phyloP scores from a whole-genome alignment of 1,140 invertebrate species.

The Drosophila punjabiensis region DNA sequence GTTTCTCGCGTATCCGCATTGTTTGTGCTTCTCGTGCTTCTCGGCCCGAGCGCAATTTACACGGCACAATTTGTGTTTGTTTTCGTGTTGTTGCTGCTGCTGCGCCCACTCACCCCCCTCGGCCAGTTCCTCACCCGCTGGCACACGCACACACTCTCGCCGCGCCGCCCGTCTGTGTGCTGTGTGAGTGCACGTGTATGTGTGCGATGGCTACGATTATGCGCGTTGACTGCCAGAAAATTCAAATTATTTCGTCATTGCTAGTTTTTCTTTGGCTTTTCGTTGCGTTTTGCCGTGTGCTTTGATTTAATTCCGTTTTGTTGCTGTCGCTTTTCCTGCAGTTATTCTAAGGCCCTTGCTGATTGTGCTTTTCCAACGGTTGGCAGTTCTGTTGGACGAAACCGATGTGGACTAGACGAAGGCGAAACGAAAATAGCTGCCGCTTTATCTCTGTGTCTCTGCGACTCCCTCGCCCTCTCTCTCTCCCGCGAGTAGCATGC shows the following conservation, averaged over 20 bases:
- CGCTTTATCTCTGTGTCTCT: slow-evolving; percentile 35
- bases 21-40: slow-evolving; percentile 48
- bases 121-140: slow-evolving; percentile 16
- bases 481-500: slow-evolving; percentile 69
- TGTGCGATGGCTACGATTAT: slow-evolving; percentile 78
- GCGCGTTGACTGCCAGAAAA: slow-evolving; percentile 73
- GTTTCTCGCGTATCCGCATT: slow-evolving; percentile 77
- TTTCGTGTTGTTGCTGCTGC: slow-evolving; percentile 47
- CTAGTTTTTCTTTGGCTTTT: slow-evolving; percentile 35
- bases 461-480: slow-evolving; percentile 33
- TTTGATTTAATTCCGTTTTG: slow-evolving; percentile 32
- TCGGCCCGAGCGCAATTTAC: slow-evolving; percentile 28
- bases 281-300: slow-evolving; percentile 7
- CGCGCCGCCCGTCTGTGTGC: slow-evolving; percentile 21
- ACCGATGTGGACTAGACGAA: slow-evolving; percentile 48
- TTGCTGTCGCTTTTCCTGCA: slow-evolving; percentile 14
- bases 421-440: slow-evolving; percentile 73
- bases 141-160: slow-evolving; percentile 18
- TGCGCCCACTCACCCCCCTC: slow-evolving; percentile 55
- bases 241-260: slow-evolving; percentile 47
- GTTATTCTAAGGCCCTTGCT: neutral
- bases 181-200: slow-evolving; percentile 36
- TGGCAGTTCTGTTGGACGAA: slow-evolving; percentile 40
- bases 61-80: slow-evolving; percentile 47
- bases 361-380: slow-evolving; percentile 33